These are phyloP conservation scores for fruit fly (Drosophila melanogaster) DNA, from an alignment of 1,140 invertebrate species.

Conservation along the genomic window DNA sequence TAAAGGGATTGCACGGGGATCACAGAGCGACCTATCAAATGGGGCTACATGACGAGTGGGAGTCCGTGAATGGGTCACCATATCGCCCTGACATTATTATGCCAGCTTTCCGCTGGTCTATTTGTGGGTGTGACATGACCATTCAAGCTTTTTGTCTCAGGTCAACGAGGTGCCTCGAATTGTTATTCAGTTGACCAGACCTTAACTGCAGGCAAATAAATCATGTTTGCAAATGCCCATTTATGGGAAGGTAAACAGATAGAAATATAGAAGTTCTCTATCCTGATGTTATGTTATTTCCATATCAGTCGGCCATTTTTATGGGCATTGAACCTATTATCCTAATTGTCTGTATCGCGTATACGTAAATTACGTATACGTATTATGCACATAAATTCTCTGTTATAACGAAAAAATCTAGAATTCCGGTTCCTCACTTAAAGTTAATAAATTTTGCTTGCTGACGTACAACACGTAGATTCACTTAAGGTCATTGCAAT, in stretches of 20 bases:
- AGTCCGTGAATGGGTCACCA: slow-evolving; percentile 5
- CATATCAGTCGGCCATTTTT: not conserved
- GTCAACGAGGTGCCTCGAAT: too few species aligned
- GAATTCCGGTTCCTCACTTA: too few species aligned
- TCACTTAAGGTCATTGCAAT: not conserved
- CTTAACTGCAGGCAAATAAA: too few species aligned
- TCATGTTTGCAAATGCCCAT: too few species aligned
- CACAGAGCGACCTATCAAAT: slow-evolving; percentile 4
- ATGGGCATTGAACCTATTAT: not conserved
- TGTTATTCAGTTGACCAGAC: too few species aligned
- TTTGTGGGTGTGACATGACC: not conserved
- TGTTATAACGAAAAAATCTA: too few species aligned
- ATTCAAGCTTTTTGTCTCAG: not conserved
- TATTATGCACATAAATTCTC: too few species aligned
- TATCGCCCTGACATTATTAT: slow-evolving; percentile 3
- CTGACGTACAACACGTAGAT: not conserved
- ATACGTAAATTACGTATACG: slow-evolving; percentile 1
- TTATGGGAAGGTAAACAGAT: too few species aligned
- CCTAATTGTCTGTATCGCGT: not conserved
- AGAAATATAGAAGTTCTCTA: too few species aligned
- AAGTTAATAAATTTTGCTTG: too few species aligned
- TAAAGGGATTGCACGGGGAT: slow-evolving; percentile 14
- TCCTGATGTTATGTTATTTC: too few species aligned
- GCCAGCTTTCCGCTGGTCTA: not conserved
- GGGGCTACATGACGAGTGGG: not conserved